Evolutionary conservation across 92 coral and sea anemone genomes (phyloP).

Genomic region (Epizoanthus ramosus): DNA sequence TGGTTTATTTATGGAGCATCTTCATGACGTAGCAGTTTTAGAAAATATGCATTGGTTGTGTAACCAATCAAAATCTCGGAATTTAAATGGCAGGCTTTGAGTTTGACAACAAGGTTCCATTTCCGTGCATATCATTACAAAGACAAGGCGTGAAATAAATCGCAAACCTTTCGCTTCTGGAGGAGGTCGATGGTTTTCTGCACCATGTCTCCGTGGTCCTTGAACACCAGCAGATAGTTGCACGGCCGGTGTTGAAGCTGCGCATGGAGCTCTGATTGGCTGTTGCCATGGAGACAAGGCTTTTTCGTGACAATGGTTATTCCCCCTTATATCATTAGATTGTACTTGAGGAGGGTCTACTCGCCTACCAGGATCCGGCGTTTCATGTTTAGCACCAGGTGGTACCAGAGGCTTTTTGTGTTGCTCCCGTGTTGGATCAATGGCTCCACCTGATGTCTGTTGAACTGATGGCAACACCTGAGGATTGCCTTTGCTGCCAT

Average conservation of each 20-base stretch:
- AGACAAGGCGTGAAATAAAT: too few species aligned
- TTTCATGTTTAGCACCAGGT: not conserved
- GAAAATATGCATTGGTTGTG: too few species aligned
- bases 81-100: too few species aligned
- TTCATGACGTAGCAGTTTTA: too few species aligned
- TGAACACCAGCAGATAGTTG: not conserved
- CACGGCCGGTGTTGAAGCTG: slow-evolving; percentile 26
- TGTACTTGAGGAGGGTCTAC: not conserved
- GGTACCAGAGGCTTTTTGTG: slow-evolving; percentile 13
- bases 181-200: not conserved
- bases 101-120: too few species aligned
- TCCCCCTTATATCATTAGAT: not conserved
- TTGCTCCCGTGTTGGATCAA: not conserved
- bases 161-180: slow-evolving; percentile 4
- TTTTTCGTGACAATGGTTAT: not conserved
- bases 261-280: slow-evolving; percentile 30
- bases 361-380: not conserved
- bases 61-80: too few species aligned
- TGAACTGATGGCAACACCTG: not conserved
- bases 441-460: not conserved
- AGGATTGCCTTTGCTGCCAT: not conserved
- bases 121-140: too few species aligned
- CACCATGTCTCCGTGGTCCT: not conserved
- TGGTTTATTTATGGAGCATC: too few species aligned
- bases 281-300: slow-evolving; percentile 24